phyloP scores from a whole-genome alignment of 1,140 invertebrate genomes.

The Conus betulinus region DNA sequence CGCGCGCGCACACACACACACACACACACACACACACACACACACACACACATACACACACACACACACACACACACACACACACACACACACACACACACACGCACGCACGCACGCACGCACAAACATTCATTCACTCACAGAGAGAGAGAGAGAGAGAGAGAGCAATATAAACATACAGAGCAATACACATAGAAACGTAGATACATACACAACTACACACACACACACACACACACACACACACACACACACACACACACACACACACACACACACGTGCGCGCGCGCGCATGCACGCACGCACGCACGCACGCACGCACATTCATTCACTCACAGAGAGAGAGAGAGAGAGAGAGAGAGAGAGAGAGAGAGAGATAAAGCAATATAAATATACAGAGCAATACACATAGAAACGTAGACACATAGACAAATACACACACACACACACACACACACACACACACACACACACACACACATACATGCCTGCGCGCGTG shows the following conservation, averaged over 20 bases:
- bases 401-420: too few relatives aligned
- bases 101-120: background rate
- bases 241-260: background rate
- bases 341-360: too few relatives aligned
- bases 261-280: background rate
- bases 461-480: background rate
- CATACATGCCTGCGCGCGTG: background rate
- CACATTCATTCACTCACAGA: too few relatives aligned
- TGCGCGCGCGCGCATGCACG: background rate
- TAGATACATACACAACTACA: too few relatives aligned
- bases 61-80: background rate
- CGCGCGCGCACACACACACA: too few relatives aligned
- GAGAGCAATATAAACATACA: too few relatives aligned
- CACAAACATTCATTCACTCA: too few relatives aligned
- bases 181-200: too few relatives aligned
- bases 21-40: background rate
- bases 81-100: background rate
- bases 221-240: too few relatives aligned
- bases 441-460: background rate
- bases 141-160: too few relatives aligned
- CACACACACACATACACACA: background rate
- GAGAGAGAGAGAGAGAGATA: too few relatives aligned
- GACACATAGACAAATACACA: background rate
- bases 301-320: background rate
- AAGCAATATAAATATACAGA: too few relatives aligned